Evolutionary conservation across 2,113 vertebrate genomes (phyloP).

Genomic region (Progne subis): DNA sequence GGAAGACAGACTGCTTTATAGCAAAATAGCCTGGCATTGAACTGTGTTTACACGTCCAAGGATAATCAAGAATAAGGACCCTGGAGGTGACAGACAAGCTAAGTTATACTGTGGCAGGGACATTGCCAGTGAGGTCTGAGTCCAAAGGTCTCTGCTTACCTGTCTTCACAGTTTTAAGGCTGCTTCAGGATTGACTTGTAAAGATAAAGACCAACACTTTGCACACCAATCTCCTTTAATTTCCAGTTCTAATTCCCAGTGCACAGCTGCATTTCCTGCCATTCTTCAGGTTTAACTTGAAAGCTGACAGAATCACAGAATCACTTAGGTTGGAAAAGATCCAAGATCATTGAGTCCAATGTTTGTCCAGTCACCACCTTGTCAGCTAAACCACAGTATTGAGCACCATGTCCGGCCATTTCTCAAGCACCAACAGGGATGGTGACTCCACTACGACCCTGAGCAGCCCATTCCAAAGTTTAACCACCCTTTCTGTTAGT

Average conservation of each 20-base stretch:
- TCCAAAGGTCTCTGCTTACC: neutral
- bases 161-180: neutral
- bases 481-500: neutral
- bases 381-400: neutral
- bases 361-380: neutral
- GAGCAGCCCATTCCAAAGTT: neutral
- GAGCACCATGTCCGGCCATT: neutral
- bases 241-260: neutral
- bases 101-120: neutral
- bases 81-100: neutral
- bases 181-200: neutral
- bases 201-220: neutral
- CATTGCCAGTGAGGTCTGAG: neutral
- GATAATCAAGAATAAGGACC: neutral
- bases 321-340: neutral
- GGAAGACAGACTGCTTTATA: neutral
- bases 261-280: neutral
- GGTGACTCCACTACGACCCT: neutral
- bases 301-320: neutral
- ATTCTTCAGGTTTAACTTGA: neutral
- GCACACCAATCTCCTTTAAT: neutral
- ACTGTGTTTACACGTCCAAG: rapidly evolving
- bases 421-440: neutral
- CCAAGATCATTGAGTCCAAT: neutral
- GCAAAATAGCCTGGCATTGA: neutral